phyloP scores from a whole-genome alignment of 2,888 invertebrate genomes.

The Ametastegia equiseti region DNA sequence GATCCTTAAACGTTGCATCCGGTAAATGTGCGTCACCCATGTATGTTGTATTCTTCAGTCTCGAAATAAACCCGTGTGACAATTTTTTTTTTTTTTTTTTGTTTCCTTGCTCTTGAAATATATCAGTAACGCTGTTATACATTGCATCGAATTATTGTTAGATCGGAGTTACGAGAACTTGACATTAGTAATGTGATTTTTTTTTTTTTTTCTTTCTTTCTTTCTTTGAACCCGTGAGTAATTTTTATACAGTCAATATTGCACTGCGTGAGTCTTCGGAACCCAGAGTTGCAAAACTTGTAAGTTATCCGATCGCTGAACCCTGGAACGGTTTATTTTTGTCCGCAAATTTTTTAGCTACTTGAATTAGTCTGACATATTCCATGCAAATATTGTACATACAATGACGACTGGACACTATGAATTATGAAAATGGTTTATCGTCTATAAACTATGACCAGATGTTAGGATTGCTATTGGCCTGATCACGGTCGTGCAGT shows the following conservation, averaged over 20 bases:
- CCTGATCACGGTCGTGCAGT: neutral
- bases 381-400: neutral
- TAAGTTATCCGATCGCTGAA: constrained; percentile 18
- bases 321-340: constrained; percentile 25
- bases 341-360: constrained; percentile 12
- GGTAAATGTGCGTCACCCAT: constrained; percentile 22
- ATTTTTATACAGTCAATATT: neutral
- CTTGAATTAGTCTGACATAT: neutral
- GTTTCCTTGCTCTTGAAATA: neutral
- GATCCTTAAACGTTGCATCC: constrained; percentile 37
- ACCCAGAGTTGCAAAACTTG: neutral
- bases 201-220: too few species aligned
- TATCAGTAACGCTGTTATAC: too few species aligned
- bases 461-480: neutral
- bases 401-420: too few species aligned
- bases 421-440: too few species aligned
- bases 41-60: neutral
- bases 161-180: neutral
- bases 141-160: neutral
- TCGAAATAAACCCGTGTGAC: neutral
- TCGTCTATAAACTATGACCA: too few species aligned
- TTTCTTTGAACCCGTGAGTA: neutral
- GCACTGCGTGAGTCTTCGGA: neutral
- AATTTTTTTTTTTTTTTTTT: neutral
- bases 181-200: too few species aligned